Evolutionary conservation across 2,797 vertebrate species (phyloP), one percentile per base, ranked within the genome.

Genomic region (Lepus oiostolus): DNA sequence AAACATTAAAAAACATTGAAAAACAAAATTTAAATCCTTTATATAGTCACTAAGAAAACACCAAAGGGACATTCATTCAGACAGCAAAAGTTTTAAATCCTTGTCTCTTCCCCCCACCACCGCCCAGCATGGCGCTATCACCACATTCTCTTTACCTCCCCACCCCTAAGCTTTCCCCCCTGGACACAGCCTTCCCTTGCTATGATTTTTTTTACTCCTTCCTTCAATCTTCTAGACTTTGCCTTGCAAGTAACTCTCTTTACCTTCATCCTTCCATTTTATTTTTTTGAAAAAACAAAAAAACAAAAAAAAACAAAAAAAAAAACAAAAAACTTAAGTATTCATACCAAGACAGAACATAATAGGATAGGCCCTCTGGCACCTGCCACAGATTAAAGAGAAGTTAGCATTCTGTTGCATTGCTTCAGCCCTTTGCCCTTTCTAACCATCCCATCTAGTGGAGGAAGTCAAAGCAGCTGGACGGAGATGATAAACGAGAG

Each of bases 1-100:
- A 30, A 42, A 52, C n/a, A 28, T 87, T 38, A 76, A 65, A 83
- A 91, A 26, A 21, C 72, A 93, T 5, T n/a, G 62, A 72, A 80
- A 93, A 83, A 79, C 68, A 88, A 91, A 88, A 91, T 93, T 82
- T 88, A n/a, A 94, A 93, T 82, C 22, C 90, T 91, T 91, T 68
- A 83, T 75, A 6, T 91, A 95, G 71, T 67, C 11, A 16, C 71
- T 87, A 91, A 85, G 62, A 89, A 94, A 93, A 91, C 76, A 90
- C 88, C 81, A 90, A 87, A 90, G 85, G 81, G 92, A 19, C 8
- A 22, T 91, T 91, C n/a, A 14, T 68, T 60, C 17, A 35, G 0
- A 87, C 0, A 58, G 52, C 24, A 50, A 47, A 70, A 54, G 42
- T 80, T 93, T 8, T 28, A 35, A 35, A 35, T 54, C 35, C 47